Evolutionary conservation across 2,797 vertebrate species (phyloP), one percentile per base, ranked within the genome.

Genomic region (Halcyon leucocephala): DNA sequence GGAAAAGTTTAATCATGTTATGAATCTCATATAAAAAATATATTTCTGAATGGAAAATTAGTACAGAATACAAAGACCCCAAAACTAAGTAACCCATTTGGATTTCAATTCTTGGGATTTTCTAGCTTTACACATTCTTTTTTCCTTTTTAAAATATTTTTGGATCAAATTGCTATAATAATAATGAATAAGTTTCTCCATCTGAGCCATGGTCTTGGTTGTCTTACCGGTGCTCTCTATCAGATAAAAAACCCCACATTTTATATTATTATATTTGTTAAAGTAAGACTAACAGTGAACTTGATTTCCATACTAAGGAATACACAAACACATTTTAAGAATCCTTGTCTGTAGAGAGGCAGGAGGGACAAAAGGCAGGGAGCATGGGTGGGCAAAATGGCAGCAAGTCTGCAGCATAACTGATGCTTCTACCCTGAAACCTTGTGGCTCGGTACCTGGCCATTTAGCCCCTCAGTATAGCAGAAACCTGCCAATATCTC

Each of bases 11-110:
- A 41, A 35, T 66, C 6, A 31, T 66, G 6, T 42, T 73, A 42
- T 69, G 20, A 86, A 86, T 31, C 3, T 51, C 2, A 81, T 78
- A 26, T 4, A 20, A 54, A 82, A 48, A 20, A 9, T 21, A 4
- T 11, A 33, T 58, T 25, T 69, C 46, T 84, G 42, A 35, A 66
- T 25, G 6, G 35, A 80, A 95, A 89, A 69, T 31, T 21, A 72
- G 16, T 35, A n/a, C 14, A 71, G 62, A 87, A 26, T 12, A 41
- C 4, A 4, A 52, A 14, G 37, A 73, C 55, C 18, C 0, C 10
- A 4, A 26, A 48, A 15, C 1, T 16, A 57, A 49, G 6, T 54
- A 5, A 1, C 51, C 14, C 25, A 5, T 29, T 77, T 82, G 0
- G 0, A 67, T 86, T 86, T 89, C 0, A 42, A 20, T 72, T 79